A percentile compares a stretch with the other conserved stretches of the same genome.
Evolutionary conservation across 2,797 vertebrate genomes (phyloP).

Genomic region (Podarcis lilfordi): DNA sequence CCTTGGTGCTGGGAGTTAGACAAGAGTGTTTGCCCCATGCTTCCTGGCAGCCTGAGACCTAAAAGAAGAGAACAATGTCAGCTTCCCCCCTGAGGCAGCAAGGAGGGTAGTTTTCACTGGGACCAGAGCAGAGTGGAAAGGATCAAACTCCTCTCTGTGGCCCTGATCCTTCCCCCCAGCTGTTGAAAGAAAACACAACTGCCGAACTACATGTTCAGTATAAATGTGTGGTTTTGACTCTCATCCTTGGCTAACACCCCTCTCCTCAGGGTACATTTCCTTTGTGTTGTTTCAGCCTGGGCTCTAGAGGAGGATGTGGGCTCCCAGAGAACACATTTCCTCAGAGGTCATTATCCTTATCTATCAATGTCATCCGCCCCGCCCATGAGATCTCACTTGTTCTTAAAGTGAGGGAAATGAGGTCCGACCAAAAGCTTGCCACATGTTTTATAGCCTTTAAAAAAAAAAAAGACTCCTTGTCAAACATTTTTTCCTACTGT

Average conservation of each 20-base stretch:
- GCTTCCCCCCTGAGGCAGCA: not conserved
- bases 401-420: too few species aligned
- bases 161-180: too few species aligned
- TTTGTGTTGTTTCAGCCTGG: not conserved
- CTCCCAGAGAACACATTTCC: not conserved
- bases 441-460: not conserved
- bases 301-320: not conserved
- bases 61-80: not conserved
- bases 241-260: too few species aligned
- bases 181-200: not conserved
- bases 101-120: not conserved
- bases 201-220: too few species aligned
- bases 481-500: slow-evolving; percentile 18
- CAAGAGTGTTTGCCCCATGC: not conserved
- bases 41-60: not conserved
- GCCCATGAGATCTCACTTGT: too few species aligned
- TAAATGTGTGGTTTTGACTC: too few species aligned
- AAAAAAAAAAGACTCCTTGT: slow-evolving; percentile 16
- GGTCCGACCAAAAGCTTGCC: fast-evolving
- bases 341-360: not conserved
- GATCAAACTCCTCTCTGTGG: not conserved
- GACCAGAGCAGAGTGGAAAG: not conserved
- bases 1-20: too few species aligned
- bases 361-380: too few species aligned
- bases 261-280: not conserved